Base-by-base conservation (phyloP, 2,888 invertebrate genomes). In the Fabriciana adippe region DNA sequence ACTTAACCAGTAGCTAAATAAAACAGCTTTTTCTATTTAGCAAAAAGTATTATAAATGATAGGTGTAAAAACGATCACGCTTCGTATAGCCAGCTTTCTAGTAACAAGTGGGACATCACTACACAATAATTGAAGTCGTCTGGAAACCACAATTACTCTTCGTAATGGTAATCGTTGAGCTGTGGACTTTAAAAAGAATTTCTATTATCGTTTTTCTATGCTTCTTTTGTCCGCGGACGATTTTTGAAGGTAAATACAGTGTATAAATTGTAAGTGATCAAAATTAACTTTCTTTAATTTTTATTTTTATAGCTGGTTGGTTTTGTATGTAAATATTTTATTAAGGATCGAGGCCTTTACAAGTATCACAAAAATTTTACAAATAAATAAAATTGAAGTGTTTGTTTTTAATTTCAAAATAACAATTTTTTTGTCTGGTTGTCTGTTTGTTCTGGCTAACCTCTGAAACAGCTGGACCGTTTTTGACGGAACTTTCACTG, bases 51-150 rank as follows among this genome's bases (percentile, higher is more conserved):
- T 73, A 76, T 74, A 73, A 76, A 72, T 69, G 66, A 71, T 77
- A 66, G 70, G 48, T 66, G 68, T 61, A 72, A 83, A 83, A 82
- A 79, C 74, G 69, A 74, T 77, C 78, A 79, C 79, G 80, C 75
- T 77, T 74, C 75, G 74, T 68, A 74, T 71, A 77, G 72, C 74
- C 75, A 75, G 79, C 87, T 88, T 88, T 88, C 88, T 87, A 86
- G 76, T 71, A 68, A 72, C 74, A 84, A 79, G 80, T 81, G 79
- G 82, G 79, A 75, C 81, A 71, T 75, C 73, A 71, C 75, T 78
- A 79, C 79, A 77, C 85, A 84, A 88, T 87, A 21, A 59, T 59
- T 86, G 85, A 85, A 86, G 84, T 87, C 84, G 87, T 85, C 83
- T 84, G 81, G 78, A 77, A 78, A 83, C 83, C 85, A 78, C 84